Evolutionary conservation across 2,113 vertebrate species (phyloP).

Genomic region (Cynoglossus semilaevis): DNA sequence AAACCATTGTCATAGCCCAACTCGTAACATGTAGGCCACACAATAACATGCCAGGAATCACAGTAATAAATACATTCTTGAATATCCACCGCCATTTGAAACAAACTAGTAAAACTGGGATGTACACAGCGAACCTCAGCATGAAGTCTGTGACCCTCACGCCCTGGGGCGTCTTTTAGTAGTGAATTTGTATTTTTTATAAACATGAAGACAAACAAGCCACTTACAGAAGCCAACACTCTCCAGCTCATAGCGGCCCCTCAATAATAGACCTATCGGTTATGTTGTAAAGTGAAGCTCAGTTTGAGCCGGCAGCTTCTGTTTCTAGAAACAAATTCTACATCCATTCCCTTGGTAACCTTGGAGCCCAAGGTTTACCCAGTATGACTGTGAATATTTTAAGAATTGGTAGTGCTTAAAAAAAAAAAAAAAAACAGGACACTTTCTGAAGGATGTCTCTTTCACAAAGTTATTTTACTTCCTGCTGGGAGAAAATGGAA

Average conservation of each 20-base stretch:
- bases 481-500: slow-evolving; percentile 48
- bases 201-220: slow-evolving; percentile 34
- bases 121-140: background rate
- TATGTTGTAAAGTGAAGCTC: slow-evolving; percentile 16
- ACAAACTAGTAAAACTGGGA: too few species aligned
- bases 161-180: slow-evolving; percentile 25
- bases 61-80: too few species aligned
- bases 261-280: slow-evolving; percentile 23
- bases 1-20: too few species aligned
- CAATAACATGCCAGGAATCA: too few species aligned
- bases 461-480: slow-evolving; percentile 43
- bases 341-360: slow-evolving; percentile 56
- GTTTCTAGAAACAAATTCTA: slow-evolving; percentile 44
- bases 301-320: slow-evolving; percentile 48
- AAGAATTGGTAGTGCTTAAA: slow-evolving; percentile 40
- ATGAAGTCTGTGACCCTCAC: slow-evolving; percentile 14
- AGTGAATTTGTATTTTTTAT: slow-evolving; percentile 28
- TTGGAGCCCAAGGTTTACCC: slow-evolving; percentile 41
- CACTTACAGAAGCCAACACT: slow-evolving; percentile 9
- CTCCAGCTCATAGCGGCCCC: slow-evolving; percentile 9
- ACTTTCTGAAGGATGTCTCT: slow-evolving; percentile 40
- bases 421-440: slow-evolving; percentile 27
- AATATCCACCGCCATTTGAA: too few species aligned
- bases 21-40: too few species aligned
- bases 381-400: slow-evolving; percentile 55